Evolutionary conservation across 1,140 invertebrate genomes (phyloP).

Genomic region (Wasmannia auropunctata): DNA sequence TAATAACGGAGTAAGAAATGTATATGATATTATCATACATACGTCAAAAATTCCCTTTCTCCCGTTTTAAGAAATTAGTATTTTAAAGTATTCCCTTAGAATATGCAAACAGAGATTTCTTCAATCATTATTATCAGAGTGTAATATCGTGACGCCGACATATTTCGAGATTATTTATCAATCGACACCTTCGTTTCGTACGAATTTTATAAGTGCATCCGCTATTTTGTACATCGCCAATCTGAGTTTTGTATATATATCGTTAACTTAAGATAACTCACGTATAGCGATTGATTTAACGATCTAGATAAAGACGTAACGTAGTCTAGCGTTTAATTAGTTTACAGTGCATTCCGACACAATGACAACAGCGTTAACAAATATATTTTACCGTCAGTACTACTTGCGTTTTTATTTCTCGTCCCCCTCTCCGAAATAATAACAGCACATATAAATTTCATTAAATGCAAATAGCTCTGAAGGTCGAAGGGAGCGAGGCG

Average conservation of each 20-base stretch:
- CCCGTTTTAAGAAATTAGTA: not conserved
- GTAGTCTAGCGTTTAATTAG: conserved; percentile 27
- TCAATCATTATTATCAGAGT: not conserved
- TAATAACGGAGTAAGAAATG: not conserved
- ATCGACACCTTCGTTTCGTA: not conserved
- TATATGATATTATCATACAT: not conserved
- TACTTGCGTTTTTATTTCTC: not conserved
- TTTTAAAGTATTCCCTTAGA: not conserved
- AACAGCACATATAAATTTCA: too few species aligned
- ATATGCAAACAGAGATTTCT: not conserved
- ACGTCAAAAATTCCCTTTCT: not conserved
- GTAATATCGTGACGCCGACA: not conserved
- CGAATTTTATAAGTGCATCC: conserved; percentile 33
- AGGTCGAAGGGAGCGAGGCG: not conserved
- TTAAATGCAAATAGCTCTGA: not conserved
- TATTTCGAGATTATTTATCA: conserved; percentile 1
- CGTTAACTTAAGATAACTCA: conserved; percentile 72
- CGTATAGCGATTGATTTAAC: conserved; percentile 19
- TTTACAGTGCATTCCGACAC: conserved; percentile 9
- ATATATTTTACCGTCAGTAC: conserved; percentile 7
- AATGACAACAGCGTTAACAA: conserved; percentile 36
- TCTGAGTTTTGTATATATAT: conserved; percentile 79
- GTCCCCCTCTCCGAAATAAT: not conserved
- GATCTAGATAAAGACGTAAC: not conserved
- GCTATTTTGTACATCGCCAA: conserved; percentile 45